These are phyloP conservation scores for Pluvianellus socialis DNA, from an alignment of 2,113 vertebrate genomes.

Conservation along the genomic window DNA sequence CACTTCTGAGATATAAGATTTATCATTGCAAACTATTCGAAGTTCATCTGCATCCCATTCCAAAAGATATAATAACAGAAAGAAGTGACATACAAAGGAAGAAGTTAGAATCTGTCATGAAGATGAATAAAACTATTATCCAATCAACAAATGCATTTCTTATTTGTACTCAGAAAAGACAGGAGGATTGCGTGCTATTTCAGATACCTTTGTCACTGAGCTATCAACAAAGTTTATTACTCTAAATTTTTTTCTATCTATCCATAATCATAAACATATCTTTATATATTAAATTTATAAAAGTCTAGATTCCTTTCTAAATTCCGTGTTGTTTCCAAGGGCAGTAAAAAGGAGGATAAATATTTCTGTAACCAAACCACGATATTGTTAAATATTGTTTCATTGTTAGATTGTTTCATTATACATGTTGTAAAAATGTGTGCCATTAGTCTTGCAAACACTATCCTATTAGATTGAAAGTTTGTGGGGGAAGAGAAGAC, in stretches of 20 bases:
- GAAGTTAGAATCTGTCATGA: not conserved
- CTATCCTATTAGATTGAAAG: not conserved
- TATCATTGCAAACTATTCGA: not conserved
- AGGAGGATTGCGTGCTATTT: accelerated
- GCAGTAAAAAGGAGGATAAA: not conserved
- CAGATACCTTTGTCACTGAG: not conserved
- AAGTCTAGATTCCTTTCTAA: not conserved
- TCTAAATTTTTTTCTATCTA: not conserved
- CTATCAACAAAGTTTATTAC: not conserved
- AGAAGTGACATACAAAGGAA: not conserved
- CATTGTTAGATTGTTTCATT: not conserved
- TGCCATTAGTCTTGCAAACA: not conserved
- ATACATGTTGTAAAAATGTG: not conserved
- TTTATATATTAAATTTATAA: not conserved
- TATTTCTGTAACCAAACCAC: not conserved
- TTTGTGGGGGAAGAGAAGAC: not conserved
- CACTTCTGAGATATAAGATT: not conserved
- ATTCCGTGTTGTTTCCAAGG: not conserved
- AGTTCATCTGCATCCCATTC: not conserved
- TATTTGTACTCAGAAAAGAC: not conserved
- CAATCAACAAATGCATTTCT: not conserved
- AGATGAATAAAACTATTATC: not conserved
- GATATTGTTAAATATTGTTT: not conserved
- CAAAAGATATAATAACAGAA: not conserved
- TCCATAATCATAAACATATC: not conserved